Evolutionary conservation across 2,113 vertebrate genomes (phyloP), one percentile per base, ranked within the genome.

Genomic region (Hystrix cristata): DNA sequence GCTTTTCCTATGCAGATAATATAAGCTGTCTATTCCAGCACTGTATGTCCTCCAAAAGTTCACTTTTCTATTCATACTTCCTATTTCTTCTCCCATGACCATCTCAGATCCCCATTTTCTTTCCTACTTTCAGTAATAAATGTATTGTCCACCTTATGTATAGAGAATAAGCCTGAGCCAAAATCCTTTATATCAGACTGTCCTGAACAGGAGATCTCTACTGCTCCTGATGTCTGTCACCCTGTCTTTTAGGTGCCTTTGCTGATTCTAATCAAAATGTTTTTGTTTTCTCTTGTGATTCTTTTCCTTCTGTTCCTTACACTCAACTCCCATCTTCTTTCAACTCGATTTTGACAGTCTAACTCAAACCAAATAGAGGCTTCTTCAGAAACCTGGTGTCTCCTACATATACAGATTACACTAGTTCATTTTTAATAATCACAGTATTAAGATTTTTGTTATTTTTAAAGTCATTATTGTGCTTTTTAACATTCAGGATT

Each of bases 301-400:
- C 3, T 83, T 74, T 59, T 59, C 46, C 29, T 67, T 80, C 90
- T 55, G 43, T 92, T 60, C 60, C 34, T 48, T 59, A 60, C 72
- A 51, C 55, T 87, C 85, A 83, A 78, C 3, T 21, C 9, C 48
- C 18, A 34, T 15, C 7, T 67, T 90, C 14, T 89, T 78, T 46
- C 81, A 71, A 15, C 48, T 57, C 83, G 74, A 95, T 78, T 96
- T 55, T 65, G 72, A 91, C 25, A n/a, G 31, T 62, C n/a, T 69
- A 86, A 46, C 31, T 60, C 55, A 88, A 57, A 93, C 55, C 12
- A 67, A 62, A 87, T 13, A 94, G 34, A 89, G 67, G 25, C 25
- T 48, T 64, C 38, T 46, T 29, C 14, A 48, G 82, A 85, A 65
- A 76, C 13, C 67, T 79, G 81, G 92, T 79, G 92, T 78, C 25